These are phyloP conservation scores for Anoplolepis gracilipes DNA, from an alignment of 1,140 invertebrate species.

Conservation along the genomic window DNA sequence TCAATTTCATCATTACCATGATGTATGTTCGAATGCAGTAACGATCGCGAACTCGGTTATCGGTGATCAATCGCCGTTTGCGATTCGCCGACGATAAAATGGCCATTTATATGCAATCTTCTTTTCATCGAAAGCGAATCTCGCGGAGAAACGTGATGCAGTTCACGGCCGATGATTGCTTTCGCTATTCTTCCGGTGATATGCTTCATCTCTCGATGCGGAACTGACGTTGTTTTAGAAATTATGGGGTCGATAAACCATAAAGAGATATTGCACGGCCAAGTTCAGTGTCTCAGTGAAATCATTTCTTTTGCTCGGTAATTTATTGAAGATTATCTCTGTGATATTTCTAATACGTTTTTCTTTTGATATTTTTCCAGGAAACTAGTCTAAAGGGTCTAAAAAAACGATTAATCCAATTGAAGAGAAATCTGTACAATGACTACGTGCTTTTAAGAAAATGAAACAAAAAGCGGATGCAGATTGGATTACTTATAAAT, in stretches of 20 bases:
- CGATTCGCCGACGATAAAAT: constrained; percentile 26
- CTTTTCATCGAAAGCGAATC: constrained; percentile 13
- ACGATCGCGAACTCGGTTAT: not conserved
- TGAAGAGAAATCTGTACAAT: too few relatives aligned
- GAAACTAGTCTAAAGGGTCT: not conserved
- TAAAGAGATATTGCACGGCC: not conserved
- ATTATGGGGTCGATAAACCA: constrained; percentile 32
- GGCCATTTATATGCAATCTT: constrained; percentile 62
- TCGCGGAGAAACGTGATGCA: constrained; percentile 32
- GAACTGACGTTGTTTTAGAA: constrained; percentile 47
- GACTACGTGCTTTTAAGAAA: too few relatives aligned
- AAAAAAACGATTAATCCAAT: not conserved
- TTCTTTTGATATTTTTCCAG: not conserved
- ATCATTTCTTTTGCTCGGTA: not conserved
- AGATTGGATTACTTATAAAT: too few relatives aligned
- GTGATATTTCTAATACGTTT: not conserved
- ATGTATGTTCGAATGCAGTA: constrained; percentile 19
- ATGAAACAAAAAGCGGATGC: too few relatives aligned
- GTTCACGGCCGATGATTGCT: constrained; percentile 62
- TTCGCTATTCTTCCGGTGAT: constrained; percentile 55
- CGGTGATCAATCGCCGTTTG: constrained; percentile 39
- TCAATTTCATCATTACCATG: constrained; percentile 36
- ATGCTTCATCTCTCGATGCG: constrained; percentile 50
- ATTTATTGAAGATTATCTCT: not conserved
- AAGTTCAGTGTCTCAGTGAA: constrained; percentile 63